These are phyloP conservation scores for Poecile montanus DNA, from an alignment of 2,797 vertebrate species.

Conservation along the genomic window DNA sequence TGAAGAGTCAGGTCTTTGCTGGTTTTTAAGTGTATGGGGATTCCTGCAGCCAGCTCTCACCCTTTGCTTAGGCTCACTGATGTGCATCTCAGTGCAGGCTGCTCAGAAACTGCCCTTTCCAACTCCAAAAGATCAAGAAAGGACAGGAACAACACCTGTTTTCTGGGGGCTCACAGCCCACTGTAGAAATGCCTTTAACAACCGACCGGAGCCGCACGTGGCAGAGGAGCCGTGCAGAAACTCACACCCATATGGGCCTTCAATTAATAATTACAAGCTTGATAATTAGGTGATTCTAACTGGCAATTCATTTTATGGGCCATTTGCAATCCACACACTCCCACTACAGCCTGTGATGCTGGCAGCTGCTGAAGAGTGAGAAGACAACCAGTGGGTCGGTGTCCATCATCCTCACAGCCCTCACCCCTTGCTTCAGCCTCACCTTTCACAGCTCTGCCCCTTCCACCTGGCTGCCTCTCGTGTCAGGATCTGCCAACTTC, in stretches of 20 bases:
- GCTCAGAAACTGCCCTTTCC: background rate
- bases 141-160: background rate
- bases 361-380: background rate
- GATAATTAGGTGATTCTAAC: conserved; percentile 47
- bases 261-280: conserved; percentile 27
- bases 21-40: background rate
- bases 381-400: rapidly evolving
- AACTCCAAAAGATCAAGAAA: background rate
- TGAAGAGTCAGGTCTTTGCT: background rate
- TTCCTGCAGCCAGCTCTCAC: background rate
- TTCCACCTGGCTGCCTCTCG: background rate
- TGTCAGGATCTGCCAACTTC: background rate
- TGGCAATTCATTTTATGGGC: conserved; percentile 44
- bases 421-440: background rate
- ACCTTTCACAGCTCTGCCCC: background rate
- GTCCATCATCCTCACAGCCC: background rate
- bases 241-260: background rate
- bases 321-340: background rate
- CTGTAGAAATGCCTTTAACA: background rate
- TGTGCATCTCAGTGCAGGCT: background rate
- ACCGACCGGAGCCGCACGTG: rapidly evolving
- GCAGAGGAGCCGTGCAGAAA: background rate
- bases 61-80: background rate
- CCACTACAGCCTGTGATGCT: rapidly evolving
- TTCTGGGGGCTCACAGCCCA: background rate